Base-by-base conservation (phyloP, 2,113 vertebrate genomes). In the Tupaia chinensis region DNA sequence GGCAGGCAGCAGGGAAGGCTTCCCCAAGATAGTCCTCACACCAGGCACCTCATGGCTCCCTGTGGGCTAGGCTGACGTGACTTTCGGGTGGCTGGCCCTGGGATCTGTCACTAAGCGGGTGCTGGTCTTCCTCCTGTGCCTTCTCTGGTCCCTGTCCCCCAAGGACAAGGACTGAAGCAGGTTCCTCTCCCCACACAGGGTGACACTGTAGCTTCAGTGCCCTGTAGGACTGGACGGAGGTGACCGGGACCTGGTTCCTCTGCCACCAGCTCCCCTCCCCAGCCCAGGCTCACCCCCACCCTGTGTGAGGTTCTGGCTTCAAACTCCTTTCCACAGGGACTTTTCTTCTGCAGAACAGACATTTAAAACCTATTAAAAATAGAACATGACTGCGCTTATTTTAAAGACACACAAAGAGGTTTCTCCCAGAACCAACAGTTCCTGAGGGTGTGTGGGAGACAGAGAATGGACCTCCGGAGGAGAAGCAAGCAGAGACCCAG, bases 321-420 rank as follows among this genome's bases (percentile, higher is more conserved):
- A 23, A 7, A 44, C 13, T 89, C 32, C 29, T 63, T 86, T 81
- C 29, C 14, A 74, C 86, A 83, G 65, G 61, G 44, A 76, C 25
- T 78, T 87, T 77, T 91, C 76, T 83, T 90, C 78, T 87, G 53
- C 70, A 87, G 85, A 95, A 22, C 72, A 89, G 95, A 85, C 87
- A 84, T 77, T 96, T 69, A 86, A 91, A 93, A 72, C 29, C 34
- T 61, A 81, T 73, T 95, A 87, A 85, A 97, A 88, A 97, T 91
- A 97, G 84, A 92, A 78, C 80, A 92, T 25, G 94, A 90, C 77
- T 63, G 73, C 91, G 76, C 61, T 94, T 95, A 32, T 95, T 92
- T 95, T 53, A 7, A 63, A 81, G 72, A 96, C 74, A 69, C 13
- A 74, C 22, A 82, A 95, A 95, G 77, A 69, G 89, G 60, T 66